A percentile compares a stretch with the other conserved stretches of the same genome.
phyloP scores from a whole-genome alignment of 1,140 invertebrate genomes.

The Euwallacea fornicatus region DNA sequence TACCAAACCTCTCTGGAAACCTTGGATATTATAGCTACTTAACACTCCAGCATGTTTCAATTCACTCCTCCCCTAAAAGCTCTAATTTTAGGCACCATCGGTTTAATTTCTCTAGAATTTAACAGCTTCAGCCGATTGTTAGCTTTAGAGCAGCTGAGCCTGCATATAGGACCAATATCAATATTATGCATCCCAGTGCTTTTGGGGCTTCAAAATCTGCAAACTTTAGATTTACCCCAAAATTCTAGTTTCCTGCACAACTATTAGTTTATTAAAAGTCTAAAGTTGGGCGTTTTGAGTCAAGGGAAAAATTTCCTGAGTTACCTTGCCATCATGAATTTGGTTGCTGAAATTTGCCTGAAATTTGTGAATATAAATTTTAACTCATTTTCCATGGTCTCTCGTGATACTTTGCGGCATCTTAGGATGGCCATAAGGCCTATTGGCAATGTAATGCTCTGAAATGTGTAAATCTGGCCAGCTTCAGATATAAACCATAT shows the following conservation, averaged over 20 bases:
- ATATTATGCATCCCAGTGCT: conserved; percentile 70
- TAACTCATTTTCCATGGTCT: conserved; percentile 77
- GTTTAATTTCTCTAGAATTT: conserved; percentile 68
- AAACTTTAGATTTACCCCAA: conserved; percentile 76
- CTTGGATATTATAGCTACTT: conserved; percentile 67
- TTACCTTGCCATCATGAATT: conserved; percentile 70
- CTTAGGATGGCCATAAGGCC: conserved; percentile 73
- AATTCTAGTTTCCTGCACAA: conserved; percentile 75
- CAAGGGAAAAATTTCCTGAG: conserved; percentile 75
- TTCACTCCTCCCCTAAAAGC: conserved; percentile 65
- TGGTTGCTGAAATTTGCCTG: conserved; percentile 76
- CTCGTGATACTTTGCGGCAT: conserved; percentile 69
- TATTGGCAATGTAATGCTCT: conserved; percentile 77
- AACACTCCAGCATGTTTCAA: conserved; percentile 67
- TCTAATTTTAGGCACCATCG: conserved; percentile 74
- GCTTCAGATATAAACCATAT: conserved; percentile 79
- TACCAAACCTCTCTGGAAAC: conserved; percentile 63
- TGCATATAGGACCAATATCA: conserved; percentile 73
- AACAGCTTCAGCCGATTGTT: conserved; percentile 70
- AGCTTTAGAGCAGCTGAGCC: conserved; percentile 71
- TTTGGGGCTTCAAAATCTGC: conserved; percentile 74
- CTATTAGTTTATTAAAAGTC: conserved; percentile 78
- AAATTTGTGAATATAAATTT: conserved; percentile 78
- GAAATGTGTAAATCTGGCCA: conserved; percentile 84
- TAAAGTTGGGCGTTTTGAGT: conserved; percentile 73